A percentile compares a stretch with the other conserved stretches of the same genome.
These are phyloP conservation scores for Ormyrus rosae DNA, from an alignment of 2,888 invertebrate genomes.

Conservation along the genomic window DNA sequence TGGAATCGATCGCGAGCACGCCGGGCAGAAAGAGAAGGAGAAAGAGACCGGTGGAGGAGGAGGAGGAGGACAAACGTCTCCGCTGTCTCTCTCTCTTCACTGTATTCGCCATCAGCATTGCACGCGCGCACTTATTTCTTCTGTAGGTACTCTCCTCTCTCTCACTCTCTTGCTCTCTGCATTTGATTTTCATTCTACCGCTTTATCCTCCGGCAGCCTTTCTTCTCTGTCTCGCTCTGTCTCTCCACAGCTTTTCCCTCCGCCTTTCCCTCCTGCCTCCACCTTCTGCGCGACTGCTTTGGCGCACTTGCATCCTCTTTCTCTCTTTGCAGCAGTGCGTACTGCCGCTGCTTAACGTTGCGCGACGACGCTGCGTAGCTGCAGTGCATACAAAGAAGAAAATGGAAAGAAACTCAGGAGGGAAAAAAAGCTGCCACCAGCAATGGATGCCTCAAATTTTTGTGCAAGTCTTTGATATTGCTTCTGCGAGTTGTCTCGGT, in stretches of 20 bases:
- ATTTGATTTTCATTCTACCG: constrained; percentile 56
- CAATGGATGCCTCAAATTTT: constrained; percentile 59
- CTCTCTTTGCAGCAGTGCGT: constrained; percentile 5
- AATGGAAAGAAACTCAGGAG: constrained; percentile 7
- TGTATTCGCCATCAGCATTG: constrained; percentile 73
- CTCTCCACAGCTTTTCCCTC: constrained; percentile 55
- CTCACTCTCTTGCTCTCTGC: constrained; percentile 49
- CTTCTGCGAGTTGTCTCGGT: neutral
- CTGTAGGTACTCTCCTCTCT: constrained; percentile 65
- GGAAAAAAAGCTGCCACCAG: neutral
- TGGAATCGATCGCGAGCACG: constrained; percentile 70
- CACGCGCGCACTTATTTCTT: constrained; percentile 72
- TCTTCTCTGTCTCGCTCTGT: constrained; percentile 4
- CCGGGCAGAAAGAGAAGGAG: constrained; percentile 51
- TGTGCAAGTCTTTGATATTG: constrained; percentile 52
- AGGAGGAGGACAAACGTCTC: constrained; percentile 57
- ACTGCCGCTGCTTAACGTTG: too few relatives aligned
- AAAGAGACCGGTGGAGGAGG: constrained; percentile 14
- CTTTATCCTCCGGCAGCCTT: constrained; percentile 51
- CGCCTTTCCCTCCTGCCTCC: constrained; percentile 55
- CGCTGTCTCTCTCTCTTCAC: constrained; percentile 58
- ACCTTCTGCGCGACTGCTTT: constrained; percentile 40
- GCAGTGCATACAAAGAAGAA: too few relatives aligned
- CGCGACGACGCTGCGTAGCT: too few relatives aligned
- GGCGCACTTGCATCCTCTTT: constrained; percentile 22